These are phyloP conservation scores for Todiramphus chloris DNA, from an alignment of 2,113 vertebrate genomes.

Conservation along the genomic window DNA sequence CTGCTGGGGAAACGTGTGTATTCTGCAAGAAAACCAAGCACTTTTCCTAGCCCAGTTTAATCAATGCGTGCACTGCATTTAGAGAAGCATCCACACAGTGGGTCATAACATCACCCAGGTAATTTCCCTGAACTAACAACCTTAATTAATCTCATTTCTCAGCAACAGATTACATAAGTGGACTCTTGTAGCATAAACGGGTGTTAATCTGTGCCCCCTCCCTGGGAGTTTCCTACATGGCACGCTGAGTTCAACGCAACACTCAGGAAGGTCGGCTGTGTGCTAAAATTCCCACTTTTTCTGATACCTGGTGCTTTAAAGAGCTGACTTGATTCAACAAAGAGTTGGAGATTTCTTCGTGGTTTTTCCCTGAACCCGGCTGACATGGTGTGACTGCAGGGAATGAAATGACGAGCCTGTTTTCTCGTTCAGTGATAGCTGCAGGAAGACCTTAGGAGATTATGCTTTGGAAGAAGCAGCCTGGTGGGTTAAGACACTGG, in stretches of 20 bases:
- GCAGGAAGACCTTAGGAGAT: background rate
- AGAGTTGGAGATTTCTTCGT: background rate
- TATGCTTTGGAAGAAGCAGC: background rate
- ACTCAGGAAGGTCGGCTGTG: accelerated
- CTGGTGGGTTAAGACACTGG: background rate
- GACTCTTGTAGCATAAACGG: background rate
- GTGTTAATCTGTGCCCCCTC: background rate
- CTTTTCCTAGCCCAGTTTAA: background rate
- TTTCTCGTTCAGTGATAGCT: background rate
- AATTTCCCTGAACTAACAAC: background rate
- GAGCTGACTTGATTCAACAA: background rate
- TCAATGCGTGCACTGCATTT: background rate
- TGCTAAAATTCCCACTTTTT: background rate
- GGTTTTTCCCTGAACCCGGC: accelerated
- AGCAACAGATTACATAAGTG: background rate
- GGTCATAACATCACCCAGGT: background rate
- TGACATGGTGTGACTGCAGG: accelerated
- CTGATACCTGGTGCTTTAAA: background rate
- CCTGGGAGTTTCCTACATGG: background rate
- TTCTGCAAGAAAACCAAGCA: background rate
- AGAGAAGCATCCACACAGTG: background rate
- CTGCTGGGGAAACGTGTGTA: background rate
- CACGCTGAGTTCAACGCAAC: background rate
- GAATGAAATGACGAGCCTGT: background rate
- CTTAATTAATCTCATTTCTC: slow-evolving; percentile 16